Conservation (phyloP, 2,888 invertebrate genomes). For the Amphipoea oculea region DNA sequence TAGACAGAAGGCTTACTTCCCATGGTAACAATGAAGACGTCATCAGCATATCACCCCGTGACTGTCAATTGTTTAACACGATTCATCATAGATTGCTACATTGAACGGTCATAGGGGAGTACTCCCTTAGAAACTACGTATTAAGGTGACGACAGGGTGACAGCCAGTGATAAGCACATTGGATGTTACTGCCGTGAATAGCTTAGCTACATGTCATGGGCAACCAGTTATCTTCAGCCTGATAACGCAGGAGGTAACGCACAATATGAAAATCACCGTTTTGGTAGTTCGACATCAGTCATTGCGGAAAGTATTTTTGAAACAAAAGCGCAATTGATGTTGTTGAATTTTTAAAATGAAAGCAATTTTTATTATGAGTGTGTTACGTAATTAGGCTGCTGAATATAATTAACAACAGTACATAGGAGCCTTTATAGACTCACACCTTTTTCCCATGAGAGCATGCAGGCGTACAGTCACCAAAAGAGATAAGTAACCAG, state of each 20-base stretch:
- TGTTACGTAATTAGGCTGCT: background rate
- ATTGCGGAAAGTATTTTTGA: background rate
- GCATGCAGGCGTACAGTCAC: background rate
- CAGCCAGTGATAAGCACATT: constrained; percentile 18
- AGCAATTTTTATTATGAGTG: background rate
- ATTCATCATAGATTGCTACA: constrained; percentile 22
- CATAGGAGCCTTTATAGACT: background rate
- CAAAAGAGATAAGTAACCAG: too few species aligned
- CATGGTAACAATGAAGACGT: constrained; percentile 8
- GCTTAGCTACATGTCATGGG: background rate
- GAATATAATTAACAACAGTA: background rate
- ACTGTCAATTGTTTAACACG: constrained; percentile 21
- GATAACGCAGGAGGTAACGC: background rate
- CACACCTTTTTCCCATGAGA: background rate
- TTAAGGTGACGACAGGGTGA: constrained; percentile 16
- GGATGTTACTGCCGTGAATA: background rate
- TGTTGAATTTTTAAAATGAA: background rate
- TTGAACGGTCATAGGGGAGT: constrained; percentile 2
- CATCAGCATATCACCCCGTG: constrained; percentile 8
- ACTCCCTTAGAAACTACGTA: constrained; percentile 24
- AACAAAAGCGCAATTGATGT: background rate
- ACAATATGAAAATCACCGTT: background rate
- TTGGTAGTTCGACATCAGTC: background rate
- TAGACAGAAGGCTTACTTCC: background rate
- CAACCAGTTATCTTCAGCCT: background rate